Evolutionary conservation across 2,888 invertebrate species (phyloP).

Genomic region (Zele albiditarsus): DNA sequence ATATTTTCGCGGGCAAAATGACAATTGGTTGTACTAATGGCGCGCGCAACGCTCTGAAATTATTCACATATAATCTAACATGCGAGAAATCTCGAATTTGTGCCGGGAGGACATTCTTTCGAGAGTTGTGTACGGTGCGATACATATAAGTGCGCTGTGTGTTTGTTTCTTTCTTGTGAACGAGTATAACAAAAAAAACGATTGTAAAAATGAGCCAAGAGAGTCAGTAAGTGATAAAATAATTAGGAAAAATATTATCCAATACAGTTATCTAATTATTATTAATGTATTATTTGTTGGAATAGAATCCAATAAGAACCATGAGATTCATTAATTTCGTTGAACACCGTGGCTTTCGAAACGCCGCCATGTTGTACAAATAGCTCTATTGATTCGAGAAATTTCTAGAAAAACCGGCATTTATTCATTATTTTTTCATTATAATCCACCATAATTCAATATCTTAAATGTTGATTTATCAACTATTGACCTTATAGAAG

Average conservation of each 20-base stretch:
- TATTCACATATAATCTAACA: neutral
- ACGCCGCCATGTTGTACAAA: constrained; percentile 70
- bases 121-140: constrained; percentile 11
- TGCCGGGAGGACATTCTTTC: neutral
- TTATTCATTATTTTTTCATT: constrained; percentile 17
- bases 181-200: constrained; percentile 49
- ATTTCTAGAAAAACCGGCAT: constrained; percentile 61
- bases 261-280: neutral
- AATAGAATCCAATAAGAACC: neutral
- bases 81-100: constrained; percentile 10
- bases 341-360: constrained; percentile 60
- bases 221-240: constrained; percentile 66
- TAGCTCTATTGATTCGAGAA: constrained; percentile 72
- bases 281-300: neutral
- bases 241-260: constrained; percentile 33
- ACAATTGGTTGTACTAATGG: neutral
- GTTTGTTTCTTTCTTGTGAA: constrained; percentile 63
- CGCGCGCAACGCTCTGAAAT: neutral
- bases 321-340: neutral
- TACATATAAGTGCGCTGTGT: constrained; percentile 52
- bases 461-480: neutral
- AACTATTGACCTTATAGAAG: neutral
- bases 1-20: neutral
- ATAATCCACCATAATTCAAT: neutral
- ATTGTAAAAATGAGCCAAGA: constrained; percentile 67